Base-by-base conservation (phyloP, 2,888 invertebrate species). In the Aleiodes alternator region DNA sequence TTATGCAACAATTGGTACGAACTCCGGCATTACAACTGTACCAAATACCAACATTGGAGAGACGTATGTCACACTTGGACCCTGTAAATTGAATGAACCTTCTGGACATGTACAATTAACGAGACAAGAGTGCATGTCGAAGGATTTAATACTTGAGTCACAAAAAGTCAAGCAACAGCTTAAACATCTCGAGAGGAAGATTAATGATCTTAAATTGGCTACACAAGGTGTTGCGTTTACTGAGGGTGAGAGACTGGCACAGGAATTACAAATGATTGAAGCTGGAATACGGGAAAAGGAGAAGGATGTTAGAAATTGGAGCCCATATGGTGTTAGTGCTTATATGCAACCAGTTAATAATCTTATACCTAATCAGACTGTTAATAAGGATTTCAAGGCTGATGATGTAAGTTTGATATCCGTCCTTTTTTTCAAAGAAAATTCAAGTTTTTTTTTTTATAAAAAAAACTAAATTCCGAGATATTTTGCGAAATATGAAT, bases 281-380 rank as follows among this genome's bases (percentile, higher is more conserved):
- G 92, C 92, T 78, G 92, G 92, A 38, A 93, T 93, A 79, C 90
- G 92, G 51, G 92, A 93, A 81, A 92, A 92, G 82, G 92, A 93
- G 80, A 92, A 92, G 78, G 92, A 92, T 80, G 91, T 92, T 57
- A 90, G 91, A 72, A 88, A 89, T 80, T 89, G 89, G 89, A 89
- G 86, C 73, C 88, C 89, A 3, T 89, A 88, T 69, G 86, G 87
- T 23, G 85, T 83, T n/a, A 82, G 86, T 72, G 83, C 88, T 69
- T 89, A 88, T 87, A 87, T 88, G 79, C 84, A 87, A 16, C 78
- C 88, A 38, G 73, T 73, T 55, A 86, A 85, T 69, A 86, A 85
- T 77, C 78, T 86, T 69, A 76, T 85, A 68, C 76, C 85, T 29
- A 81, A 83, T 76, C 84, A 88, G 78, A 84, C 83, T 79, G 84